Base-by-base conservation (phyloP, 2,797 vertebrate species). In the Eulemur albifrons region DNA sequence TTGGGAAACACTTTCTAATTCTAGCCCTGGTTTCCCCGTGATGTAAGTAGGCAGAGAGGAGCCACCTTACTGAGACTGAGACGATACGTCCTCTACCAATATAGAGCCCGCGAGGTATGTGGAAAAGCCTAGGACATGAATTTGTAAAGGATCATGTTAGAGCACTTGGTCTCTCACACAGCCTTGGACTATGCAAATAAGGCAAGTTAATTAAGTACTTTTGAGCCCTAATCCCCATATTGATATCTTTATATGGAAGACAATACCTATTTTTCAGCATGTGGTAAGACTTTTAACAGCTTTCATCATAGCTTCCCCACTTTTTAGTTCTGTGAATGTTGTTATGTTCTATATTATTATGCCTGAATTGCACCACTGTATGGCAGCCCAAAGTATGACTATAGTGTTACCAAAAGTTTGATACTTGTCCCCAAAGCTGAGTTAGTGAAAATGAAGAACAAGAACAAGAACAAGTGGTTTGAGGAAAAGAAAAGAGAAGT, bases 1-100 rank as follows among this genome's bases (percentile, higher is more conserved):
- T 9, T 40, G 87, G 88, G 52, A 95, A 75, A 32, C 0, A 1
- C 81, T 95, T 92, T 6, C 72, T 80, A 87, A 63, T 86, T 70
- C 57, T 1, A 25, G 27, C 69, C n/a, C 9, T 18, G 1, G n/a
- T 38, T 77, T 76, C 30, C 50, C 8, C 14, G 25, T 1, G 0
- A 0, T 21, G 30, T 67, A 27, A 76, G 40, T 65, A 30, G 25
- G 18, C 12, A 23, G 76, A 89, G 43, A 25, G 61, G 32, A 89
- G 0, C 0, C 27, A 83, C 48, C 25, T 35, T 14, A 8, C 7
- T 35, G n/a, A 10, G 1, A 35, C 14, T 48, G 18, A 92, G 45
- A 10, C 59, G 5, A 27, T 32, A 13, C 5, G 8, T 65, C 14
- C 20, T 65, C 48, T 91, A 30, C 59, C 6, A n/a, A 17, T 25